Evolutionary conservation across 2,888 invertebrate species (phyloP), one percentile per base, ranked within the genome.

Genomic region (Synanthedon tipuliformis): DNA sequence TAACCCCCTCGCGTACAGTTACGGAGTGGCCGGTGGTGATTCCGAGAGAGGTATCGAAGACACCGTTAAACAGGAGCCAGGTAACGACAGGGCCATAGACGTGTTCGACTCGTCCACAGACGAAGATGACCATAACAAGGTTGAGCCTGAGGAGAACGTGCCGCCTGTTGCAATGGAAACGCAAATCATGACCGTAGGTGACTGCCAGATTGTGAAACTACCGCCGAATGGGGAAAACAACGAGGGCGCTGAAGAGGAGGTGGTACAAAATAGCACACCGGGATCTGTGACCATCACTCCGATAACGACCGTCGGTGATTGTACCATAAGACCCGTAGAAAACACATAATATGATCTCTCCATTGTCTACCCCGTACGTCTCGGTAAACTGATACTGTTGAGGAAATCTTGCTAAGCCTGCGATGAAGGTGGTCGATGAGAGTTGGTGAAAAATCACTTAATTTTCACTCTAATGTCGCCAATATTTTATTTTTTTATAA

Each of bases 121-220:
- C 52, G 85, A 84, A 45, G 85, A 85, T 4, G 84, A 83, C 49
- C 64, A 60, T 54, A 69, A 72, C 0, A 65, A 78, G 34, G 69
- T 73, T 3, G 84, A 83, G 8, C 67, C 75, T 0, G 84, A 83
- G 2, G 85, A 85, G 1, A 72, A 69, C 63, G 73, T 75, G 0
- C 81, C 81, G 0, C 63, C 79, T 0, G 77, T 73, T 1, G 80
- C 71, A 48, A 66, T 76, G 65, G 84, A 84, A n/a, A 77, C 84
- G 2, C 84, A 81, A 55, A 80, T 86, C 51, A 81, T 88, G 82
- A 88, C 85, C n/a, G 86, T 87, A 1, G 88, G 88, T 4, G 88
- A 88, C 69, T 87, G 88, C 58, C 88, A 88, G 68, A 88, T 87
- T 50, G 84, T 87, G 40, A 88, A 87, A 56, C 76, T 87, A 4